Evolutionary conservation across 2,888 invertebrate genomes (phyloP).

Genomic region (Drosophila formosana): DNA sequence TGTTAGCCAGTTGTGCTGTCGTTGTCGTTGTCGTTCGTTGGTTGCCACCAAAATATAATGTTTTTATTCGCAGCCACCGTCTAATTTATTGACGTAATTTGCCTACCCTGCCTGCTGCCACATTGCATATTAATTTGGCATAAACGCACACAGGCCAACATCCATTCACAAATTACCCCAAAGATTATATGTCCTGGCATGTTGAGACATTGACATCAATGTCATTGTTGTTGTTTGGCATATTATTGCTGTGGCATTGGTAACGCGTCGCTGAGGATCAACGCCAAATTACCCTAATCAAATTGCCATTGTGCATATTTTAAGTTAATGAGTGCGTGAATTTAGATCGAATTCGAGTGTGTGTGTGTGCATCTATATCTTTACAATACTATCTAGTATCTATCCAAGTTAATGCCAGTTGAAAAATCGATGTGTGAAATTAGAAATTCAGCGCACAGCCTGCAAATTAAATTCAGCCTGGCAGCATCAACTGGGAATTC

Average conservation of each 20-base stretch:
- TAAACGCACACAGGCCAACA: constrained; percentile 62
- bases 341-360: constrained; percentile 66
- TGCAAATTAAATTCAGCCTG: constrained; percentile 4
- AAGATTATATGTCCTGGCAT: constrained; percentile 59
- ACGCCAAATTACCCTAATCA: constrained; percentile 79
- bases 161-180: constrained; percentile 67
- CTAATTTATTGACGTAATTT: constrained; percentile 77
- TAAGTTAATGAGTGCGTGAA: constrained; percentile 76
- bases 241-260: constrained; percentile 19
- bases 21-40: neutral
- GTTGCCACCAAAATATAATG: constrained; percentile 25
- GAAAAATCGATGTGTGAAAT: neutral
- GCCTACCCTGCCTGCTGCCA: constrained; percentile 43
- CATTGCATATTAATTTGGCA: constrained; percentile 78
- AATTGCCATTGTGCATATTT: constrained; percentile 80
- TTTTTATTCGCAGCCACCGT: constrained; percentile 45
- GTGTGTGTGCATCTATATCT: constrained; percentile 1
- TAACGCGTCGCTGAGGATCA: constrained; percentile 62
- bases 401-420: neutral
- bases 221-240: constrained; percentile 34
- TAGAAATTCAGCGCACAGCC: constrained; percentile 1
- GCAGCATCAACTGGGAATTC: neutral
- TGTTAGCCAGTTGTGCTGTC: constrained; percentile 13
- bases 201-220: constrained; percentile 49
- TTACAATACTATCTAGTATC: neutral